Evolutionary conservation across 2,113 vertebrate genomes (phyloP), one percentile per base, ranked within the genome.

Genomic region (Corythornis madagascariensis): DNA sequence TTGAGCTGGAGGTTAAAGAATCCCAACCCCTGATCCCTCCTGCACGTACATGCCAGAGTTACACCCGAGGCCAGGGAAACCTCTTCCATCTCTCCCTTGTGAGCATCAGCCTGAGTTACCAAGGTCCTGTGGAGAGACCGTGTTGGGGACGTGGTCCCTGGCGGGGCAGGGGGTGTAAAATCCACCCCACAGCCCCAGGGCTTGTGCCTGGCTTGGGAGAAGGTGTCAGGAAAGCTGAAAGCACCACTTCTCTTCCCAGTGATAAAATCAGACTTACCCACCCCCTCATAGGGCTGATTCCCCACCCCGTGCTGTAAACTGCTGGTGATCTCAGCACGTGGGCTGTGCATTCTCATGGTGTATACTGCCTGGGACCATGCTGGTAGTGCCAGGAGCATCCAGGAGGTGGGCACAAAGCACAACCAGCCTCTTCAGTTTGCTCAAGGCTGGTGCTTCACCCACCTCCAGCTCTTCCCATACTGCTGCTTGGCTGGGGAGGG

Each of bases 181-280:
- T 50, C 22, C 35, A 3, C 13, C 56, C 38, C 11, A 2, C 33
- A 55, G 66, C 74, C 61, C n/a, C 47, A 42, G 29, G 81, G 78
- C 20, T 63, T 64, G 47, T 1, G 1, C 29, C 60, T 6, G 10
- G 59, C 2, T 3, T 47, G 67, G 82, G 72, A 77, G 24, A 43
- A 24, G 0, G 21, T 9, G 45, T 52, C 38, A 55, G 21, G 48
- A 53, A 70, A 17, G 45, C 72, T n/a, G 61, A 65, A 77, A 88
- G 73, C 3, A 0, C 16, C 35, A 33, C 81, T 81, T 75, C 0
- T 0, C 77, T 56, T 56, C 55, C n/a, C 2, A 16, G 50, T 50
- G 94, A 87, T 96, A 96, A 93, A 96, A 93, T 94, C 95, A 95
- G 96, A 95, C 93, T 96, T 96, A 93, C 94, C 93, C 93, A 69